phyloP scores from a whole-genome alignment of 2,797 vertebrate species.

The Garrulus glandarius region DNA sequence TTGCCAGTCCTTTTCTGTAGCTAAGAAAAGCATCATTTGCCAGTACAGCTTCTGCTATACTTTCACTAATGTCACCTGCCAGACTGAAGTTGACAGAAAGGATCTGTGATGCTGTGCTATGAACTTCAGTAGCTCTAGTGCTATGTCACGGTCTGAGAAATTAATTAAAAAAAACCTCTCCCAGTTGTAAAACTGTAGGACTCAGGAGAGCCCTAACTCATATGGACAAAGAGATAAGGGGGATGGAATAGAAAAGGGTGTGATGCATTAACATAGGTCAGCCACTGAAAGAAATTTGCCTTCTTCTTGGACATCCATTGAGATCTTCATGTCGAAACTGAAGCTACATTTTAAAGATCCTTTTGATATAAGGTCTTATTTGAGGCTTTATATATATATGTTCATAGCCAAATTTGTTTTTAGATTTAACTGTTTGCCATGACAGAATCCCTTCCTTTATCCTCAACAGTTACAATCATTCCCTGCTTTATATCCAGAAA shows the following conservation, averaged over 20 bases:
- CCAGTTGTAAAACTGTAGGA: not conserved
- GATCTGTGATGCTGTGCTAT: not conserved
- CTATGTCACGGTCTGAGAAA: not conserved
- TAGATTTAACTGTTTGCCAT: not conserved
- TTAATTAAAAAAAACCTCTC: not conserved
- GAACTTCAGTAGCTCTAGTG: not conserved
- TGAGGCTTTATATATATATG: not conserved
- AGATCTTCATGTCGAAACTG: not conserved
- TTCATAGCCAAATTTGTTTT: not conserved
- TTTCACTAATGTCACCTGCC: not conserved
- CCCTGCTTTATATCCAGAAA: not conserved
- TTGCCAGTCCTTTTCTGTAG: not conserved
- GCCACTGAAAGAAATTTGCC: not conserved
- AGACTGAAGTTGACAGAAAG: not conserved
- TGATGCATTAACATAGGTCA: accelerated
- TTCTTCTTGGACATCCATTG: not conserved
- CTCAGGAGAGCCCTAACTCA: not conserved
- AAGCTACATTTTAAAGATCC: not conserved
- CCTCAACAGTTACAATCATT: not conserved
- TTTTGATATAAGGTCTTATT: not conserved
- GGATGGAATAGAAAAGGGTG: not conserved
- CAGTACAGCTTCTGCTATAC: not conserved
- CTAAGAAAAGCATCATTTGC: not conserved
- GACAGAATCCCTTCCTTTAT: not conserved
- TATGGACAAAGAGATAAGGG: not conserved